Conservation (phyloP, 2,797 vertebrate species). For the Eulemur albifrons region DNA sequence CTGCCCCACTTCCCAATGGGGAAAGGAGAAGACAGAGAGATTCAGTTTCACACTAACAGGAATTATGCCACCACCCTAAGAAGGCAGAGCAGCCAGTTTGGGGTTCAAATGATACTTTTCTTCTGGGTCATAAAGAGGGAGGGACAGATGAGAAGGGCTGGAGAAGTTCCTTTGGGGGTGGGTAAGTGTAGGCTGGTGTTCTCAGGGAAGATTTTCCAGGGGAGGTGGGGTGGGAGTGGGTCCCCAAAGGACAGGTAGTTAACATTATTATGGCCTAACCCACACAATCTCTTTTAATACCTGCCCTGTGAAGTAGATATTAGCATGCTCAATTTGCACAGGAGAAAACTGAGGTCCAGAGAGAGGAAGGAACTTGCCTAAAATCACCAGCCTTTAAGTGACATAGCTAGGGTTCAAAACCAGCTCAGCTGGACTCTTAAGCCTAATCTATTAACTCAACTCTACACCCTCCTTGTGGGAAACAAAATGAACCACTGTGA, state of each 20-base stretch:
- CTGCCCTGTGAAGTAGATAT: not conserved
- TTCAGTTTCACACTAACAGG: not conserved
- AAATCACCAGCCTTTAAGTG: not conserved
- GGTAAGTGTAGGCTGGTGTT: not conserved
- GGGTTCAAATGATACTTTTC: not conserved
- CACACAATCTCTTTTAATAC: not conserved
- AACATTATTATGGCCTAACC: no score
- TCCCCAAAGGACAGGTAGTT: not conserved
- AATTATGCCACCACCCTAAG: not conserved
- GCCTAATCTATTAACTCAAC: not conserved
- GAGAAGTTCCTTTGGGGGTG: not conserved
- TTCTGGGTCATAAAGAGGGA: not conserved
- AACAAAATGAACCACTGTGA: not conserved
- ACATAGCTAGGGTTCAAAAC: not conserved
- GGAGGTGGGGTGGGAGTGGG: not conserved
- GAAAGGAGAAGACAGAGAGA: not conserved
- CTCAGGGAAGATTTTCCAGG: not conserved
- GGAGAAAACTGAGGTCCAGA: not conserved
- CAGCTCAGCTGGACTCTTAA: not conserved
- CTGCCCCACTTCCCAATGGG: not conserved
- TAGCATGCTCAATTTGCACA: not conserved
- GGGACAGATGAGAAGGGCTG: not conserved
- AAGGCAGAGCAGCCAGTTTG: not conserved
- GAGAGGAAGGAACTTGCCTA: not conserved
- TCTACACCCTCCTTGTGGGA: not conserved